Base-by-base conservation (phyloP, 2,797 vertebrate genomes). In the Columba guinea region DNA sequence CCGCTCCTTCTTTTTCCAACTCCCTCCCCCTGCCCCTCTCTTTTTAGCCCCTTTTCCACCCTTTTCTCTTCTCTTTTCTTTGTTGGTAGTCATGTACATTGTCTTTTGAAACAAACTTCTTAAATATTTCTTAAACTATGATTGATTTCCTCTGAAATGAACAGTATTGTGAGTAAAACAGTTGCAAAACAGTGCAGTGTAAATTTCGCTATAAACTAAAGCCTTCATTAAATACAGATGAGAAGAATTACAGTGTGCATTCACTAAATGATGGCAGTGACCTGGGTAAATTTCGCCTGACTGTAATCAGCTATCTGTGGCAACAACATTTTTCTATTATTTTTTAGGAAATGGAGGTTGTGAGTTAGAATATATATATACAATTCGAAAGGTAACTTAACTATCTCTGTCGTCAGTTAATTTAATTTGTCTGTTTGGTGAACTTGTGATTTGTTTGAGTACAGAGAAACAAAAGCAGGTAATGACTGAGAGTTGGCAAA, bases 191-290 rank as follows among this genome's bases (percentile, higher is more conserved):
- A 74, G 22, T 63, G 27, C 13, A 69, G 23, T 87, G 52, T 95
- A 91, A 95, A 78, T 73, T 84, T 75, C 37, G 20, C 81, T 93
- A 59, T 84, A 39, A 96, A 64, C 44, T 75, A 78, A 90, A 90
- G 76, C 39, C 10, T 74, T 91, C 73, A 76, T 79, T 95, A 93
- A 94, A 41, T 85, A 60, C n/a, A 56, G 35, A 44, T 82, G 69
- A 58, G 84, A 83, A 67, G 65, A 56, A 74, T 92, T 55, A 30
- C 13, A 51, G 11, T 68, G n/a, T 80, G 73, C 4, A 13, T 94
- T 90, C 39, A 34, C 30, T 51, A 35, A 87, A 26, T 53, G 76
- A 35, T 41, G 39, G 20, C 55, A 84, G 48, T 81, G 65, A 41
- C 51, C 32, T 59, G n/a, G 48, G 39, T 94, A 65, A 78, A 79